Percentiles rank a stretch among this genome's conserved stretches.
These are phyloP conservation scores for Neodiprion virginianus DNA, from an alignment of 1,140 invertebrate genomes.

Conservation along the genomic window DNA sequence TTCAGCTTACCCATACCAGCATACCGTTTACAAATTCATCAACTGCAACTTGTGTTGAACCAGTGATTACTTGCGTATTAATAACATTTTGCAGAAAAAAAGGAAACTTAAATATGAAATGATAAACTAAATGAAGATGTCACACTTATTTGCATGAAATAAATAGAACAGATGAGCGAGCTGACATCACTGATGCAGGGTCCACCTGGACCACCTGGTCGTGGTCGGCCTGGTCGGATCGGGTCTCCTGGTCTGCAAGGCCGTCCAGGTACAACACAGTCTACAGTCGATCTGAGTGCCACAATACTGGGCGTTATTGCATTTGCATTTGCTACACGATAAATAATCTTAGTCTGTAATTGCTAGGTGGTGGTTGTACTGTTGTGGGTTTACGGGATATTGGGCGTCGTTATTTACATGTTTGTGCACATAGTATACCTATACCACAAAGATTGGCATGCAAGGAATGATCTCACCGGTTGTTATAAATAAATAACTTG, in stretches of 20 bases:
- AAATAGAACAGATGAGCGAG: constrained; percentile 68
- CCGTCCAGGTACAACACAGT: constrained; percentile 62
- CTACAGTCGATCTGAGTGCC: not conserved
- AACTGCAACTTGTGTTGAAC: too few relatives aligned
- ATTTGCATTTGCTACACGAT: constrained; percentile 18
- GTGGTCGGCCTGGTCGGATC: constrained; percentile 65
- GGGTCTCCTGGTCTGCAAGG: constrained; percentile 69
- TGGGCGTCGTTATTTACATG: not conserved
- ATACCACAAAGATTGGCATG: too few relatives aligned
- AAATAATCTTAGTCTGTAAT: constrained; percentile 26
- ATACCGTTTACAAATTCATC: too few relatives aligned
- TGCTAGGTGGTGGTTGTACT: constrained; percentile 56
- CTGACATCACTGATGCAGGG: constrained; percentile 66
- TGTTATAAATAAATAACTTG: too few relatives aligned
- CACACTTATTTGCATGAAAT: constrained; percentile 4
- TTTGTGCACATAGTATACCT: not conserved
- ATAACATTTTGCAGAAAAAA: too few relatives aligned
- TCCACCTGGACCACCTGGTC: constrained; percentile 68
- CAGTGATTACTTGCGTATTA: too few relatives aligned
- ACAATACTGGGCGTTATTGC: constrained; percentile 1
- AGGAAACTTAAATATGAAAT: too few relatives aligned
- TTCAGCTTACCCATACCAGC: too few relatives aligned
- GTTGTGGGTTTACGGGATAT: constrained; percentile 48
- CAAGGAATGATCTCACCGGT: too few relatives aligned
- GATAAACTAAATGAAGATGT: too few relatives aligned